Evolutionary conservation across 1,140 invertebrate genomes (phyloP).

Genomic region (Lucilia cuprina): DNA sequence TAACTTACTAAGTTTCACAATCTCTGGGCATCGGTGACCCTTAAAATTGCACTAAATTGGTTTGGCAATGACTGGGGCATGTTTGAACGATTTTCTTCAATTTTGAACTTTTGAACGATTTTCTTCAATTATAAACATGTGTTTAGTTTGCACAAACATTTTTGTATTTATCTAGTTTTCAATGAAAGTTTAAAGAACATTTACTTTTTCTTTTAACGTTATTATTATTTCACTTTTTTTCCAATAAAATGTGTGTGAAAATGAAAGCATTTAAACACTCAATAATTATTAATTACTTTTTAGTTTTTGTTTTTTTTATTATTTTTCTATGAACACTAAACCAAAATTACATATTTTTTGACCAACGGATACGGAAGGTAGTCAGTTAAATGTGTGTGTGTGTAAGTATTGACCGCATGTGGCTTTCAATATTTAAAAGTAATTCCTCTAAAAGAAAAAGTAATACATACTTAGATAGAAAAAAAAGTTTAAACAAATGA

Average conservation of each 20-base stretch:
- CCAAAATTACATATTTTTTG: neutral
- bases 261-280: neutral
- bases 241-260: neutral
- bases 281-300: neutral
- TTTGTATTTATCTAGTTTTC: no score
- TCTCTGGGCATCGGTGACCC: no score
- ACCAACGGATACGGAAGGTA: neutral
- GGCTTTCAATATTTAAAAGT: neutral
- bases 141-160: no score
- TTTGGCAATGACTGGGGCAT: no score
- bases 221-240: neutral
- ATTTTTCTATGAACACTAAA: no score
- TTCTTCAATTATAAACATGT: no score
- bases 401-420: neutral
- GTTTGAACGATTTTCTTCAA: no score
- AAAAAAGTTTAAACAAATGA: neutral
- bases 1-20: no score
- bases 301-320: neutral
- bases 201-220: neutral
- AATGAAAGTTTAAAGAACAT: no score
- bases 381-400: neutral
- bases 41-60: no score
- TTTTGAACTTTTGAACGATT: no score
- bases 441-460: neutral
- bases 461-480: neutral